Percentiles rank a stretch among this genome's conserved stretches.
These are phyloP conservation scores for Papilio demoleus DNA, from an alignment of 2,888 invertebrate genomes.

Conservation along the genomic window DNA sequence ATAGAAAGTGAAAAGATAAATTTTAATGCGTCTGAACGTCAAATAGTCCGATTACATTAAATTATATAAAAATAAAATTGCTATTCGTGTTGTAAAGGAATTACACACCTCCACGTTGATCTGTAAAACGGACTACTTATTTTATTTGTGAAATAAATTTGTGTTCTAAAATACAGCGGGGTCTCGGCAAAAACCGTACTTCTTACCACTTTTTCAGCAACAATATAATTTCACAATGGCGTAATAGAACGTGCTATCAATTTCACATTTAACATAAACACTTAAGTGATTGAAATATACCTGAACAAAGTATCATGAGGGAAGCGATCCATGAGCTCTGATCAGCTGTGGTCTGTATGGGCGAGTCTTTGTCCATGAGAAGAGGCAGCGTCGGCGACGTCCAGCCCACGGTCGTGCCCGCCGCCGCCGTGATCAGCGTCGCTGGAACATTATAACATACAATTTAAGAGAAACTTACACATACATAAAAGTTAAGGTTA, in stretches of 20 bases:
- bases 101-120: too few relatives aligned
- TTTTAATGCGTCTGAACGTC: not conserved
- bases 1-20: not conserved
- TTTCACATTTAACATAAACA: too few relatives aligned
- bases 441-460: slow-evolving; percentile 65
- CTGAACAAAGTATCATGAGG: slow-evolving; percentile 85
- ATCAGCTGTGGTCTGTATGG: slow-evolving; percentile 79
- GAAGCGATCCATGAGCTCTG: slow-evolving; percentile 87
- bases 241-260: too few relatives aligned
- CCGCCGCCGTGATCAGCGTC: slow-evolving; percentile 79
- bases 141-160: too few relatives aligned
- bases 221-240: too few relatives aligned
- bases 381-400: slow-evolving; percentile 85
- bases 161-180: too few relatives aligned
- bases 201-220: too few relatives aligned
- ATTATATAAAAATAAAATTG: too few relatives aligned
- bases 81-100: too few relatives aligned
- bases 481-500: not conserved
- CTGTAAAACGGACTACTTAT: too few relatives aligned
- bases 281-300: slow-evolving; percentile 50
- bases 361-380: slow-evolving; percentile 74
- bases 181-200: too few relatives aligned
- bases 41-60: too few relatives aligned
- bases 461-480: not conserved
- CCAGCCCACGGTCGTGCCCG: slow-evolving; percentile 83